Base-by-base conservation (phyloP, 2,888 invertebrate species). In the Diachrysia chrysitis region DNA sequence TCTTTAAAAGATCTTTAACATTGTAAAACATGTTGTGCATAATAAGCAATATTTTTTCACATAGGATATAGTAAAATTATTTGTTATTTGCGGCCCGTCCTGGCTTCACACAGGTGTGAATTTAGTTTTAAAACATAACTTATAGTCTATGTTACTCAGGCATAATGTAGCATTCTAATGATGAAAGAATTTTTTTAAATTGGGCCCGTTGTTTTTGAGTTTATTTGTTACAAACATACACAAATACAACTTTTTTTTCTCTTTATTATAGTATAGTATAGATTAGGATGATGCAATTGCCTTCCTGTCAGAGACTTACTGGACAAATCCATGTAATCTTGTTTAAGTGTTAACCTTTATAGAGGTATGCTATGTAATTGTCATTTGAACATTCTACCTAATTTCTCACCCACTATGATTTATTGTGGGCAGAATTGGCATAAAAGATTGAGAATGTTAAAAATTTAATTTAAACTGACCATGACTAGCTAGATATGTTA, bases 1-100 rank as follows among this genome's bases (percentile, higher is more conserved):
- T 46, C 58, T 16, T 55, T n/a, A n/a, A n/a, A n/a, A n/a, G n/a
- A n/a, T n/a, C n/a, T n/a, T 58, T 29, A 46, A 19, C 9, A 54
- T 57, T 16, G 19, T 63, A 55, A 55, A 67, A 63, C 60, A 71
- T 67, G 29, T 59, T 68, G 58, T 76, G 54, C 23, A 46, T 64
- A 61, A 12, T 53, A 16, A 60, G 51, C 54, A 60, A 63, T 68
- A 55, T 51, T 63, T 42, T 29, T 48, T 37, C 29, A 21, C 12
- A 12, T 53, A 42, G 42, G 6, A 48, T 19, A 21, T 6, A 57
- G 17, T 62, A 48, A 63, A 65, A 66, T 60, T 51, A 61, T 55
- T n/a, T n/a, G n/a, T n/a, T n/a, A n/a, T n/a, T n/a, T n/a, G n/a
- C n/a, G n/a, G n/a, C n/a, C n/a, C n/a, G n/a, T n/a, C n/a, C n/a